Evolutionary conservation across 2,888 invertebrate genomes (phyloP).

Genomic region (Plemyria rubiginata): DNA sequence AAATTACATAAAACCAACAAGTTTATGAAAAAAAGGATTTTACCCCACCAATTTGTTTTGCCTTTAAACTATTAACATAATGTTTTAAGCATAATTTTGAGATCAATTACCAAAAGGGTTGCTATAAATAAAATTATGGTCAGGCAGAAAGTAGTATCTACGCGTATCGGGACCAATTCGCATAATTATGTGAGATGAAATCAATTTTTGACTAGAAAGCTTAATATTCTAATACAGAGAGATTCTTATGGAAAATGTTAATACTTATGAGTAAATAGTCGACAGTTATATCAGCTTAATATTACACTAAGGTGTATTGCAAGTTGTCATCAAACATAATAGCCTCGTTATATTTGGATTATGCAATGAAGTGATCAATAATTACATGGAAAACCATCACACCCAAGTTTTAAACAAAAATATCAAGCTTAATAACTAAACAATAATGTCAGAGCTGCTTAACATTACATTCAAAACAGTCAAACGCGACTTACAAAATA

Average conservation of each 20-base stretch:
- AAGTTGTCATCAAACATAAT: conserved; percentile 60
- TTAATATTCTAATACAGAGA: conserved; percentile 79
- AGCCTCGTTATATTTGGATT: conserved; percentile 76
- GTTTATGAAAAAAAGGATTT: conserved; percentile 31
- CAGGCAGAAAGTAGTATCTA: conserved; percentile 29
- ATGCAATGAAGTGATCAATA: conserved; percentile 47
- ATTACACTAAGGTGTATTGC: conserved; percentile 63
- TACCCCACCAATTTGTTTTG: conserved; percentile 20
- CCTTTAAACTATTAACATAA: conserved; percentile 13
- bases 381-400: conserved; percentile 34
- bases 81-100: conserved; percentile 38
- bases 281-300: conserved; percentile 65
- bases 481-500: conserved; percentile 47
- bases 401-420: conserved; percentile 31
- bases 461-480: conserved; percentile 60
- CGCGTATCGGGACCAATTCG: conserved; percentile 37
- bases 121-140: conserved; percentile 24
- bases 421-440: conserved; percentile 32
- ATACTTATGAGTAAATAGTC: conserved; percentile 73
- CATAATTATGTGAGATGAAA: conserved; percentile 64
- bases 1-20: conserved; percentile 33
- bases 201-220: conserved; percentile 83
- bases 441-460: conserved; percentile 51
- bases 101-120: conserved; percentile 36
- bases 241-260: conserved; percentile 78